Base-by-base conservation (phyloP, 2,113 vertebrate genomes). In the Scartelaos histophorus region DNA sequence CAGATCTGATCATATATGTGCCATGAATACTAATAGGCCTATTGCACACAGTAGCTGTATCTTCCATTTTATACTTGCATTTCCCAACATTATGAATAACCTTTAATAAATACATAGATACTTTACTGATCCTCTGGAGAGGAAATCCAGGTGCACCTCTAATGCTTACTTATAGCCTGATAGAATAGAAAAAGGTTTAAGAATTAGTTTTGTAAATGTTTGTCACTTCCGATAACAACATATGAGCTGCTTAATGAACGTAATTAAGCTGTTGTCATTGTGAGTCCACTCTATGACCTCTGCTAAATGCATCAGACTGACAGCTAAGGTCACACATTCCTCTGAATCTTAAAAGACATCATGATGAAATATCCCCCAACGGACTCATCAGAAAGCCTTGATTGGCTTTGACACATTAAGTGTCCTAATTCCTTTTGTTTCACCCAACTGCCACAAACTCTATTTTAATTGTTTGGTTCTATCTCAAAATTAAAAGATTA, bases 401-500 rank as follows among this genome's bases (percentile, higher is more conserved):
- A 73, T 71, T 82, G 81, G 79, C 74, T 82, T 65, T 81, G 81
- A 69, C 81, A 67, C 74, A 25, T 51, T 35, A 74, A 76, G 72
- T 76, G 86, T 77, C 85, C 79, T 84, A 61, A 85, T 83, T 85
- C 83, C 79, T 74, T 87, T 88, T 88, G 87, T 90, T 73, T 80
- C 79, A 38, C 82, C 67, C 80, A 78, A 71, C 67, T 76, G 78
- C 68, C 82, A 82, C 74, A 73, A 81, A 75, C 67, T 89, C 76
- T 68, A 43, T 73, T 87, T 89, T 88, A 88, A 90, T 89, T 88
- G 87, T 90, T 89, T 90, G 86, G 75, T 84, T 89, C 84, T 79
- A 76, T 80, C 77, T 78, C 85, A 75, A 90, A 92, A 90, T 82
- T 87, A 87, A 90, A 88, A 89, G 88, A 92, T 91, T 90, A 91